Base-by-base conservation (phyloP, 2,113 vertebrate genomes). In the Sciurus niger region DNA sequence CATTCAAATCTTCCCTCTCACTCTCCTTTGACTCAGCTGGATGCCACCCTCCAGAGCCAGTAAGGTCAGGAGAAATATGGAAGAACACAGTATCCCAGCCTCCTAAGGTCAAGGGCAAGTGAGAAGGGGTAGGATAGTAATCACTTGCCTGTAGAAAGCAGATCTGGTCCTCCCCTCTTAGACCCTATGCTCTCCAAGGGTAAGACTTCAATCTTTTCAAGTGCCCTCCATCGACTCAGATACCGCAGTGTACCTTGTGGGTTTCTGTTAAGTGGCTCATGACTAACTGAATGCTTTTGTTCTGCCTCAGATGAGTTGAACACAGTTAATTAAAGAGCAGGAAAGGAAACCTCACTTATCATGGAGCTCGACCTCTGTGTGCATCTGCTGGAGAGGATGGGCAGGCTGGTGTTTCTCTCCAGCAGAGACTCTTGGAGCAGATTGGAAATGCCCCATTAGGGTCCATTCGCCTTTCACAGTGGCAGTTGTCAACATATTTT, bases 371-470 rank as follows among this genome's bases (percentile, higher is more conserved):
- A 43, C n/a, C 63, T 0, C 55, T 0, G 16, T 10, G 63, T 34
- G 58, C 48, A 8, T 20, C 65, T 63, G 24, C 67, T 40, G 40
- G 89, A 53, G 53, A 73, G 37, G 9, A 12, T 22, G 0, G 51
- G 12, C 4, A 11, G 34, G 6, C 10, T 34, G 37, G 43, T 37
- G 73, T 30, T 79, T 40, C 82, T 89, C 14, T 22, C 55, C 9
- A 79, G 74, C 51, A 89, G 79, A 25, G 79, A 37, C 9, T 11
- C 37, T 46, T 58, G 48, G 70, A 95, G 72, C 87, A 96, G 94
- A 72, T 32, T 60, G 76, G 0, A 93, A 95, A 94, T n/a, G 58
- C 13, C 51, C 70, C 76, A 8, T 28, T n/a, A 87, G 79, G 58
- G n/a, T 10, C 40, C 4, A 2, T 79, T 79, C 4, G 0, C 48